Conservation (phyloP, 1,140 invertebrate genomes). For the Drosophila obscura region DNA sequence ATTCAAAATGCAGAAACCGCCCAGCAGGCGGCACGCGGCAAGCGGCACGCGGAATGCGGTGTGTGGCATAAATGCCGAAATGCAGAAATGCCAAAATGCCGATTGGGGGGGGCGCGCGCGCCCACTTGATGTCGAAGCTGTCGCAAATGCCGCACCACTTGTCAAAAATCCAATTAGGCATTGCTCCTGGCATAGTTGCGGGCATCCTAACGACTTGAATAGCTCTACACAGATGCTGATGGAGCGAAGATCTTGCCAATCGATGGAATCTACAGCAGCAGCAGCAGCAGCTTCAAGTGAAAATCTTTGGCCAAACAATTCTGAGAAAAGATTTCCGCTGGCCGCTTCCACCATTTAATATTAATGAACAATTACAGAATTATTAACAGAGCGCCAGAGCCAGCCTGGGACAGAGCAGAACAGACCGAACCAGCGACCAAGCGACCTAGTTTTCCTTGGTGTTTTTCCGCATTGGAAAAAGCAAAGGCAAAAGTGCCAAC, state of each 20-base stretch:
- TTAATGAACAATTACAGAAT: conserved; percentile 52
- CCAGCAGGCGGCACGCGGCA: no score
- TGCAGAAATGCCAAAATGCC: conserved; percentile 1
- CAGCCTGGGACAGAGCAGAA: neutral
- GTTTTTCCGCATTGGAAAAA: conserved; percentile 16
- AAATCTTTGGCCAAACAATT: no score
- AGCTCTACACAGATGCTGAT: neutral
- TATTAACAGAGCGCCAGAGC: conserved; percentile 25
- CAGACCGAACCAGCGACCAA: neutral
- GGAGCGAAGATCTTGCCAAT: no score
- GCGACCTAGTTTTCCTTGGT: conserved; percentile 41
- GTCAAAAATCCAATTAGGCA: conserved; percentile 75
- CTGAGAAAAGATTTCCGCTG: conserved; percentile 4
- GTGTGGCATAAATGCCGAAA: neutral
- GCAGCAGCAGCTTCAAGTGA: no score
- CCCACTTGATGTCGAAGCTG: conserved; percentile 19
- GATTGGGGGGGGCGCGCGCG: neutral
- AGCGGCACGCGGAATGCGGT: neutral
- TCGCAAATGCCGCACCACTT: conserved; percentile 41
- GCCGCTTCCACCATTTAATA: conserved; percentile 17
- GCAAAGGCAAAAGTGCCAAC: conserved; percentile 25
- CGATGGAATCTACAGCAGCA: no score
- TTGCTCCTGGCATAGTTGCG: conserved; percentile 38
- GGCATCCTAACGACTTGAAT: conserved; percentile 42
- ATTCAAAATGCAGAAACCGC: conserved; percentile 22